Evolutionary conservation across 2,888 invertebrate species (phyloP), one percentile per base, ranked within the genome.

Genomic region (Pinctada fucata): DNA sequence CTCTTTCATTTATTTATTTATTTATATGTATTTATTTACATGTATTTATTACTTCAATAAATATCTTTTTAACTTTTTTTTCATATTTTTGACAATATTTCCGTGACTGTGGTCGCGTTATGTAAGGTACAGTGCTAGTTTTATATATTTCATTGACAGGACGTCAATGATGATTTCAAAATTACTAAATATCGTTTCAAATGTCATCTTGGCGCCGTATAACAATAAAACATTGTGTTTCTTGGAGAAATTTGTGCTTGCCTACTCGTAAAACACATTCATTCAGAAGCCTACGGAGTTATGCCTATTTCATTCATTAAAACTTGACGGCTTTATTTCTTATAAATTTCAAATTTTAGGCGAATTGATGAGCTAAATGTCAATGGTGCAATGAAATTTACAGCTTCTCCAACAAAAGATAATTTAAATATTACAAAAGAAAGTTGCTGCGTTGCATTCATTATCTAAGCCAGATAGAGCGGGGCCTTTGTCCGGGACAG

Each of bases 341-440:
- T 31, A 68, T 68, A 68, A 68, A 68, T 68, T 68, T 68, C 16
- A 68, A 16, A 31, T 68, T 68, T 68, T 68, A 31, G 10, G 10
- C 45, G 47, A n/a, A 68, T 68, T 45, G 68, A 68, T 65, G 70
- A 45, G 66, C 69, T 70, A 72, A 52, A 76, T 76, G 76, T 72
- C 47, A 76, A 50, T 58, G 51, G 3, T 4, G 51, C 47, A 72
- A 72, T 71, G 66, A 76, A 76, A 72, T 50, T 71, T 72, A 50
- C 71, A 65, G 72, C 51, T 31, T 66, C 66, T 66, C 72, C 71
- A 65, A 72, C 76, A 76, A 72, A 65, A 31, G 65, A 71, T 72
- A 45, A 45, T 76, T 68, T 31, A 68, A n/a, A 45, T 45, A 5
- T 68, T 68, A 31, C 45, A 31, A 68, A 68, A 68, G 68, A 47